These are phyloP conservation scores for Rattus norvegicus DNA, from an alignment of 2,113 vertebrate genomes.

Conservation along the genomic window GRCr8 NC_086024.1:22833501-22834000, in stretches of 20 bases:
- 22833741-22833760: background rate
- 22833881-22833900: background rate
- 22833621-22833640: background rate
- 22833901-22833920: background rate
- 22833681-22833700: background rate
- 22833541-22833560: background rate
- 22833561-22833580: background rate
- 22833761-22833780: no score
- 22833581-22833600: background rate
- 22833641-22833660: background rate
- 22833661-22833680: background rate
- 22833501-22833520: background rate
- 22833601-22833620: background rate
- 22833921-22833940: no score
- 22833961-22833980: no score
- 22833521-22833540: background rate
- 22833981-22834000: no score
- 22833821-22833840: background rate
- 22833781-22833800: no score
- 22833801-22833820: no score
- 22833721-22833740: background rate
- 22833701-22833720: background rate
- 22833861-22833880: background rate
- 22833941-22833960: background rate
- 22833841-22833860: background rate